phyloP scores from a whole-genome alignment of 2,888 invertebrate genomes.

The Leptopilina myrica region DNA sequence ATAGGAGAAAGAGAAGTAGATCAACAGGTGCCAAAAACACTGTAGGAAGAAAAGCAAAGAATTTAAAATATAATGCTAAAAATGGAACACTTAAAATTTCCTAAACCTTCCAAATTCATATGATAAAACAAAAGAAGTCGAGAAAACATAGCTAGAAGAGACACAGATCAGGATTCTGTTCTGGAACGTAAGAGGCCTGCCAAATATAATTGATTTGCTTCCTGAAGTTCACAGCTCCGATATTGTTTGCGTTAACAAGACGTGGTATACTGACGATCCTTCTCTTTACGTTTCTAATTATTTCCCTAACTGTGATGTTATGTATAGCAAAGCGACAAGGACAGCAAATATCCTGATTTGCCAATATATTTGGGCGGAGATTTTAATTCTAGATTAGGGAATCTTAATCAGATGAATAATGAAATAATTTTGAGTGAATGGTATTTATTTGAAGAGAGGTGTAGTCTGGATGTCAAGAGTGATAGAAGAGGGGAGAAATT shows the following conservation, averaged over 20 bases:
- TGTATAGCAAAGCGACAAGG: neutral
- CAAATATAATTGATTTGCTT: neutral
- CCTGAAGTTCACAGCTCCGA: neutral
- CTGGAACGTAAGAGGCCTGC: neutral
- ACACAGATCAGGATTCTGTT: neutral
- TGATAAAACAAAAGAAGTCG: neutral
- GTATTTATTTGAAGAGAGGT: neutral
- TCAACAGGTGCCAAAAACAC: neutral
- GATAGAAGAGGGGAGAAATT: neutral
- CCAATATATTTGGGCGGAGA: slow-evolving; percentile 1
- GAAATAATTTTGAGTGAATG: neutral
- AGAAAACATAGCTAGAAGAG: neutral
- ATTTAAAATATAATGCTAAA: neutral
- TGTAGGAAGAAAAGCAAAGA: neutral
- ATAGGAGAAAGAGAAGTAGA: neutral
- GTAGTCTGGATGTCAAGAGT: neutral
- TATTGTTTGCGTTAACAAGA: neutral
- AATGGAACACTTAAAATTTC: neutral
- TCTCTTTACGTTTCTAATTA: neutral
- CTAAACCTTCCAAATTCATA: neutral
- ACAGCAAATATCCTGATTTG: neutral
- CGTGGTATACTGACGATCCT: neutral
- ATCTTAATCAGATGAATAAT: neutral
- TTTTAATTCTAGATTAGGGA: slow-evolving; percentile 2
- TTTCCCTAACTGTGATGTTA: neutral